These are phyloP conservation scores for Spinus olivaceus DNA, from an alignment of 2,797 vertebrate species.

Conservation along the genomic window DNA sequence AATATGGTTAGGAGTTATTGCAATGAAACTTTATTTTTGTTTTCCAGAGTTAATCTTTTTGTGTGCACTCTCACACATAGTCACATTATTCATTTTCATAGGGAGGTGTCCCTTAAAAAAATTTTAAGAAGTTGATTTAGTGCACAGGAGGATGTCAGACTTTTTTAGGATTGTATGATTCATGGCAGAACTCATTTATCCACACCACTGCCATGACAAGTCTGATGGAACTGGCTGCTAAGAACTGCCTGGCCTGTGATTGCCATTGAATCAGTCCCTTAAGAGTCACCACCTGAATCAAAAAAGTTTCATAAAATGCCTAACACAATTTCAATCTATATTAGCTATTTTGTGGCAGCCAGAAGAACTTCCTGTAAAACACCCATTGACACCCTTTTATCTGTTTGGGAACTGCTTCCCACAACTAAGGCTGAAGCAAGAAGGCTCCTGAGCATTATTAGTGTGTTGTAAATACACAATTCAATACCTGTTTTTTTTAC, in stretches of 20 bases:
- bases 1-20: background rate
- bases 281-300: background rate
- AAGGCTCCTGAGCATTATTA: background rate
- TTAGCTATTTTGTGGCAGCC: background rate
- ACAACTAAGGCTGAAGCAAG: background rate
- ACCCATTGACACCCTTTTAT: background rate
- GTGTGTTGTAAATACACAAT: background rate
- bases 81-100: background rate
- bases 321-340: background rate
- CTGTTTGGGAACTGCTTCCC: background rate
- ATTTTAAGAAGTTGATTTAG: background rate
- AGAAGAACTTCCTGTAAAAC: background rate
- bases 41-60: background rate
- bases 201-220: rapidly evolving
- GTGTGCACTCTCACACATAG: background rate
- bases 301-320: background rate
- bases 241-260: background rate
- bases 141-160: background rate
- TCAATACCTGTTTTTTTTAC: background rate
- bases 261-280: background rate
- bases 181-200: background rate
- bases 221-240: background rate
- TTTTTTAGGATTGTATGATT: background rate
- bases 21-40: background rate
- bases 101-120: background rate